Conservation (phyloP, 2,797 vertebrate species). For the Diglossa cyanea region DNA sequence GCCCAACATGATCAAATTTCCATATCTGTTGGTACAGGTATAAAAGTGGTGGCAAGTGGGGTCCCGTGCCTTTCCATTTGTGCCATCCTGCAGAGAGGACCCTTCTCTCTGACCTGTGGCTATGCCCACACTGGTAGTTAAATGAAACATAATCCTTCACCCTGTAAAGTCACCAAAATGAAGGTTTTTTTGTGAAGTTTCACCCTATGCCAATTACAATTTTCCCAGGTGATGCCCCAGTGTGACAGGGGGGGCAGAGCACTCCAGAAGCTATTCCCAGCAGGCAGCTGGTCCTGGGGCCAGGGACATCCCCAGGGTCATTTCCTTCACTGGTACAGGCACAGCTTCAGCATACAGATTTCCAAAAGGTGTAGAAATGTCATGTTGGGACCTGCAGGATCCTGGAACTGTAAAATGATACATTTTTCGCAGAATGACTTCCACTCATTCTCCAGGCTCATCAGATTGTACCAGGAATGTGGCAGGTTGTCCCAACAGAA, state of each 20-base stretch:
- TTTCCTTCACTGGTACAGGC: neutral
- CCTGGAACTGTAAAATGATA: neutral
- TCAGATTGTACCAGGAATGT: neutral
- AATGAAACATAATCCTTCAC: neutral
- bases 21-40: neutral
- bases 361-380: neutral
- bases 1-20: neutral
- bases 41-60: neutral
- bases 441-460: neutral
- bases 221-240: neutral
- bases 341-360: neutral
- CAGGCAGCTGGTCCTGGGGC: neutral
- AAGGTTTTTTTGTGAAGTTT: neutral
- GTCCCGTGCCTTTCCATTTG: neutral
- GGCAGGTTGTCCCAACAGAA: neutral
- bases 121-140: neutral
- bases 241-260: neutral
- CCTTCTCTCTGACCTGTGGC: accelerated
- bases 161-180: accelerated
- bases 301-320: neutral
- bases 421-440: neutral
- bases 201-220: neutral
- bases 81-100: neutral
- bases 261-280: neutral
- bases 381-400: neutral